These are phyloP conservation scores for Zosterops borbonicus DNA, from an alignment of 2,113 vertebrate genomes.

Conservation along the genomic window DNA sequence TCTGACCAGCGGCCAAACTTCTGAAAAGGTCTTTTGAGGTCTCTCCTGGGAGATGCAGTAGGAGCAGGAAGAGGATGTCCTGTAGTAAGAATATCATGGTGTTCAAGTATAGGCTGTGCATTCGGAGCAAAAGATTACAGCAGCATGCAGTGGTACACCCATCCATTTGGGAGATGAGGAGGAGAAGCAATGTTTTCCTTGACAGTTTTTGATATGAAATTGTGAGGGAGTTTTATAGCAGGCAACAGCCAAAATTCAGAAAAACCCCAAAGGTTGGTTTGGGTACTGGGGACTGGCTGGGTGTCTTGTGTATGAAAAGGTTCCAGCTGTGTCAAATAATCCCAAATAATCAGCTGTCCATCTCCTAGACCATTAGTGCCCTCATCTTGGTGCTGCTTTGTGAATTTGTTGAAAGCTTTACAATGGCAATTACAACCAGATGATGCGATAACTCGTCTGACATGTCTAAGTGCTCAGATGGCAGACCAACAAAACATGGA, in stretches of 20 bases:
- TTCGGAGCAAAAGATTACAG: background rate
- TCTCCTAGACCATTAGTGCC: background rate
- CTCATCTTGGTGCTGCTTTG: background rate
- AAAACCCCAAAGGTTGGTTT: background rate
- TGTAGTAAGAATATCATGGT: background rate
- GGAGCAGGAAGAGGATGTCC: background rate
- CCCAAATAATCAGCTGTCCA: background rate
- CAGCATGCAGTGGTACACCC: background rate
- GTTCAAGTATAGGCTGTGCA: background rate
- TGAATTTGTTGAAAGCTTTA: slow-evolving; percentile 9
- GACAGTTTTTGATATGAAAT: background rate
- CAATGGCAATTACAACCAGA: slow-evolving; percentile 21
- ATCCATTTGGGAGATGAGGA: background rate
- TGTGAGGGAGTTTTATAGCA: background rate
- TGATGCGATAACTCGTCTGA: background rate
- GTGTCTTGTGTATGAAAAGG: background rate
- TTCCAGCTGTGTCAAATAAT: slow-evolving; percentile 6
- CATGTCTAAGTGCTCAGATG: background rate
- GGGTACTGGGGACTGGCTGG: background rate
- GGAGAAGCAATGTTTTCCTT: background rate
- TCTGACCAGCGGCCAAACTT: background rate
- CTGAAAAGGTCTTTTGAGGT: background rate
- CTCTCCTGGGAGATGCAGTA: background rate
- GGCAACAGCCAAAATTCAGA: background rate
- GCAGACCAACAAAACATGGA: background rate